Percentiles rank a stretch among this genome's conserved stretches.
Conservation (phyloP, 2,113 vertebrate species). For the Gracilinanus agilis region DNA sequence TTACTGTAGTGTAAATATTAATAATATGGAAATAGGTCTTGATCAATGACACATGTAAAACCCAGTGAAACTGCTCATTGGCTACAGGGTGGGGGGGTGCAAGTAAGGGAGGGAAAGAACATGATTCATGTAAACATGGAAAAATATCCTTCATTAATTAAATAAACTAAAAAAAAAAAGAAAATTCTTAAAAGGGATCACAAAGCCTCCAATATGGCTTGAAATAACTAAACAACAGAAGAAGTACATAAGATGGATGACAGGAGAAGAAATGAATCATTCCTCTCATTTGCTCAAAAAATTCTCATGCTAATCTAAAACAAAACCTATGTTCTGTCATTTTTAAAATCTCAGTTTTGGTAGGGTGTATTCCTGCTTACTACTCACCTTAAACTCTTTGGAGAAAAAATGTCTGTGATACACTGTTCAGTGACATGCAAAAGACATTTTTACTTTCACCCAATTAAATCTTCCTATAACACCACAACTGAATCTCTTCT, state of each 20-base stretch:
- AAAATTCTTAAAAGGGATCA: too few relatives aligned
- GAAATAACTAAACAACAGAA: too few relatives aligned
- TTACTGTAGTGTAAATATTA: too few relatives aligned
- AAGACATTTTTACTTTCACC: slow-evolving; percentile 72
- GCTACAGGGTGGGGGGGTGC: too few relatives aligned
- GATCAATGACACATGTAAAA: too few relatives aligned
- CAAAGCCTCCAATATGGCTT: too few relatives aligned
- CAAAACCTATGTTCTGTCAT: slow-evolving; percentile 70
- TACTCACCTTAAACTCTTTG: slow-evolving; percentile 78
- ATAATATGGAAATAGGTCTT: too few relatives aligned
- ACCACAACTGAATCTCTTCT: slow-evolving; percentile 76
- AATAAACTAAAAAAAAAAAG: too few relatives aligned
- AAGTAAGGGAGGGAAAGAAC: too few relatives aligned
- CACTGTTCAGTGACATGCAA: slow-evolving; percentile 79
- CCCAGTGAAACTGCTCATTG: too few relatives aligned
- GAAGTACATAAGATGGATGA: neutral
- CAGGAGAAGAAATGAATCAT: slow-evolving; percentile 70
- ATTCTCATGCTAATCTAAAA: slow-evolving; percentile 70
- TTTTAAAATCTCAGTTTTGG: slow-evolving; percentile 74
- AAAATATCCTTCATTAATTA: too few relatives aligned
- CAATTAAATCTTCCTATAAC: slow-evolving; percentile 78
- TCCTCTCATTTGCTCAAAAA: slow-evolving; percentile 76
- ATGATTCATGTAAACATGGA: too few relatives aligned
- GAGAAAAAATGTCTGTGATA: slow-evolving; percentile 76
- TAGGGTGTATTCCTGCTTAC: slow-evolving; percentile 74